Conservation (phyloP, 2,113 vertebrate species). For the Dendropsophus ebraccatus region DNA sequence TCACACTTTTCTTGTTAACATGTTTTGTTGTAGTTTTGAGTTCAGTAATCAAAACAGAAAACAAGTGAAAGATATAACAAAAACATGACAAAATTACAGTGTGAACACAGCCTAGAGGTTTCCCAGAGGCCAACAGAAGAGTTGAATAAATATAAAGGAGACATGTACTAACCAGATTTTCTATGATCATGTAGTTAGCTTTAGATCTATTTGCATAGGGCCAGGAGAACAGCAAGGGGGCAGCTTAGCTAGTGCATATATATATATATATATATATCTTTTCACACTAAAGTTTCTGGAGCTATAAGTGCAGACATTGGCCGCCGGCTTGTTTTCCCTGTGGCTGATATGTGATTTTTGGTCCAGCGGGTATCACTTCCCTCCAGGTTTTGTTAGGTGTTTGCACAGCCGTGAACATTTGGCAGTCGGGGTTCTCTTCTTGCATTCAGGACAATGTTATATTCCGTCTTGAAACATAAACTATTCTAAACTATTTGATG, state of each 20-base stretch:
- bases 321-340: not conserved
- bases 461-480: not conserved
- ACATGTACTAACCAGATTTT: not conserved
- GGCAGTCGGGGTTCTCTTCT: not conserved
- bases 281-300: not conserved
- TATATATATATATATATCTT: not conserved
- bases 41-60: too few species aligned
- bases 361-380: slow-evolving; percentile 20
- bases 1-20: too few species aligned
- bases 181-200: not conserved
- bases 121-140: not conserved
- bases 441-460: not conserved
- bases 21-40: too few species aligned
- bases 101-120: too few species aligned
- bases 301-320: not conserved
- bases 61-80: too few species aligned
- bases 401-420: not conserved
- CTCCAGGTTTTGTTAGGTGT: not conserved
- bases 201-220: not conserved
- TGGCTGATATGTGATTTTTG: slow-evolving; percentile 22
- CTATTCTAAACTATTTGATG: not conserved
- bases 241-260: not conserved
- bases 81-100: too few species aligned
- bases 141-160: not conserved
- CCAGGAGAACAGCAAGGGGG: not conserved